Percentiles rank a stretch among this genome's conserved stretches.
These are phyloP conservation scores for Liposcelis brunnea DNA, from an alignment of 2,888 invertebrate species.

Conservation along the genomic window DNA sequence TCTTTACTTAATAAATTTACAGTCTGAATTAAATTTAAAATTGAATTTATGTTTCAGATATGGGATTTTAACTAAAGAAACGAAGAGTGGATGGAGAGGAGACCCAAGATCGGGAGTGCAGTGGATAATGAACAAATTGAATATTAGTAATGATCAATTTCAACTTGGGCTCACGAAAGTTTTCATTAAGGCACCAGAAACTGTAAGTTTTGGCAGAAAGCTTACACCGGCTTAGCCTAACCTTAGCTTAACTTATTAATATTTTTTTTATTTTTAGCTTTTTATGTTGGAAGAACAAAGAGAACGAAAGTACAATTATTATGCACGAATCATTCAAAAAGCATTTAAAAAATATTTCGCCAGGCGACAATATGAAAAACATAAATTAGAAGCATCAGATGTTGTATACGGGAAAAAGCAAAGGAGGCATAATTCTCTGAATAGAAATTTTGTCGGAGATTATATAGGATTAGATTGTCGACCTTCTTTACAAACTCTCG, in stretches of 20 bases:
- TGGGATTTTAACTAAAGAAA: slow-evolving; percentile 43
- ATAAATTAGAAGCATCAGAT: slow-evolving; percentile 36
- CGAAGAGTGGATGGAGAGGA: slow-evolving; percentile 40
- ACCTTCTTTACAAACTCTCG: slow-evolving; percentile 35
- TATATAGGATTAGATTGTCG: slow-evolving; percentile 46
- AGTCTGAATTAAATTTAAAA: neutral
- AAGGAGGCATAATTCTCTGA: slow-evolving; percentile 39
- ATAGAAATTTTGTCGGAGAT: slow-evolving; percentile 48
- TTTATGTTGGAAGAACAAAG: slow-evolving; percentile 48
- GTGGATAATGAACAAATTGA: slow-evolving; percentile 36
- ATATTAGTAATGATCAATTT: slow-evolving; percentile 36
- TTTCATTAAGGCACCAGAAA: slow-evolving; percentile 48
- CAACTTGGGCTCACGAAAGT: slow-evolving; percentile 47
- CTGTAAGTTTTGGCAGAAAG: slow-evolving; percentile 24
- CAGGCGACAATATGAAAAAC: slow-evolving; percentile 34
- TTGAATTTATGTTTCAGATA: slow-evolving; percentile 29
- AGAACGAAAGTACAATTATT: slow-evolving; percentile 45
- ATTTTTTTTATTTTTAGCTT: slow-evolving; percentile 28
- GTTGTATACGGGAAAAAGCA: slow-evolving; percentile 39
- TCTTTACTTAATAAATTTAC: neutral
- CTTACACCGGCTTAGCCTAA: neutral
- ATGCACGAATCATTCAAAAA: slow-evolving; percentile 45
- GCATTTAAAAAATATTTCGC: slow-evolving; percentile 46
- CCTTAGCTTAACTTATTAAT: neutral
- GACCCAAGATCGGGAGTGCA: slow-evolving; percentile 35